Conservation (phyloP, 2,888 invertebrate species). For the Drosophila histrio region DNA sequence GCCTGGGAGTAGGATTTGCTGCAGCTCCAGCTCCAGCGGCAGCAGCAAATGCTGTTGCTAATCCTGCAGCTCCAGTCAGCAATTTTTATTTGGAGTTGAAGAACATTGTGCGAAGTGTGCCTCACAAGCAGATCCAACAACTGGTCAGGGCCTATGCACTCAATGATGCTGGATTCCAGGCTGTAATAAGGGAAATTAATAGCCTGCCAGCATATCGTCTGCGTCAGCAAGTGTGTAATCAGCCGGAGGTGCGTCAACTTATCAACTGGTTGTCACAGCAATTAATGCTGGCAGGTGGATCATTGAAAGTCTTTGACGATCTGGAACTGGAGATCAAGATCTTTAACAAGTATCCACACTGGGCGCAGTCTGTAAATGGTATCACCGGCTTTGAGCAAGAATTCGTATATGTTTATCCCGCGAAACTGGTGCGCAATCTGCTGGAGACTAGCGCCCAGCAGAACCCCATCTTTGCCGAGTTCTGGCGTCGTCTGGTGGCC, state of each 20-base stretch:
- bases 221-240: conserved; percentile 62
- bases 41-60: background rate
- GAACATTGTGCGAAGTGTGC: conserved; percentile 58
- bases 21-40: conserved; percentile 1
- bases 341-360: conserved; percentile 68
- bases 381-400: conserved; percentile 77
- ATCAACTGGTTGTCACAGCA: conserved; percentile 70
- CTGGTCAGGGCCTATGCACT: conserved; percentile 73
- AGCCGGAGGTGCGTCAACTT: conserved; percentile 77
- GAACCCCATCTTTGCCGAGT: conserved; percentile 68
- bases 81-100: conserved; percentile 62
- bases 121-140: conserved; percentile 56
- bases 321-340: conserved; percentile 72
- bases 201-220: conserved; percentile 61
- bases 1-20: conserved; percentile 34
- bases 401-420: conserved; percentile 64
- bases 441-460: conserved; percentile 68
- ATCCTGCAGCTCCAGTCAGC: conserved; percentile 2
- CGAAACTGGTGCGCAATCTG: conserved; percentile 56
- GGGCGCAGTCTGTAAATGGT: conserved; percentile 68
- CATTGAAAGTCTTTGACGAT: conserved; percentile 68
- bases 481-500: conserved; percentile 67
- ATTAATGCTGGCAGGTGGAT: conserved; percentile 60
- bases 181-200: conserved; percentile 73
- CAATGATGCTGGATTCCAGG: conserved; percentile 78